A percentile compares a stretch with the other conserved stretches of the same genome.
phyloP scores from a whole-genome alignment of 2,113 vertebrate species.

The Pomatorhinus ruficollis region DNA sequence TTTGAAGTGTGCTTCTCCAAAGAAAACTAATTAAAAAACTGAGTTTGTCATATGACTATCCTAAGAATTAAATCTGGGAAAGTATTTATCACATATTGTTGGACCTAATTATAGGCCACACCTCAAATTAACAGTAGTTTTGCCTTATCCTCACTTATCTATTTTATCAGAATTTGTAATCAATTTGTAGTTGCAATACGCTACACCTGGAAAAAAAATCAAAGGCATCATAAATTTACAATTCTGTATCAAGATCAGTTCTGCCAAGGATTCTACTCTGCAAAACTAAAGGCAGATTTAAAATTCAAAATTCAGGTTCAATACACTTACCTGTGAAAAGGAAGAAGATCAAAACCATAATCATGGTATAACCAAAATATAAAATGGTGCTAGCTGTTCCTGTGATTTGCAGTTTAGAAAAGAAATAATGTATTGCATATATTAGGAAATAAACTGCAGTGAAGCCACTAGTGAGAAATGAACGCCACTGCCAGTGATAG shows the following conservation, averaged over 20 bases:
- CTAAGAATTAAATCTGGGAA: background rate
- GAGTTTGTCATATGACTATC: background rate
- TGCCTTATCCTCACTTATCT: background rate
- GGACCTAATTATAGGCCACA: background rate
- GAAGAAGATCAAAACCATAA: slow-evolving; percentile 96
- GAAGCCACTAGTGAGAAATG: slow-evolving; percentile 97
- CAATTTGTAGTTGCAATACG: background rate
- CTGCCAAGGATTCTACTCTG: background rate
- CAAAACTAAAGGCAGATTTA: background rate
- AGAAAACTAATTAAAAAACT: background rate
- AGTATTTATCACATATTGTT: background rate
- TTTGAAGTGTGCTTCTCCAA: background rate
- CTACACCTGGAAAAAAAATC: background rate
- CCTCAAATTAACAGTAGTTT: background rate
- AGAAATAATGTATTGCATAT: slow-evolving; percentile 94
- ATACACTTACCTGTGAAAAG: slow-evolving; percentile 86
- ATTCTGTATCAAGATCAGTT: background rate
- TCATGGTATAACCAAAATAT: slow-evolving; percentile 94
- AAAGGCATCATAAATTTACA: background rate
- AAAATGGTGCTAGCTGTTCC: slow-evolving; percentile 92
- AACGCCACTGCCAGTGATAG: slow-evolving; percentile 99
- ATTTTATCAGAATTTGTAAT: background rate
- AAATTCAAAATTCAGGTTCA: background rate
- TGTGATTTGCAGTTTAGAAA: slow-evolving; percentile 92
- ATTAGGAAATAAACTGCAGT: slow-evolving; percentile 95